phyloP scores from a whole-genome alignment of 2,797 vertebrate genomes.

The Silurus aristotelis region DNA sequence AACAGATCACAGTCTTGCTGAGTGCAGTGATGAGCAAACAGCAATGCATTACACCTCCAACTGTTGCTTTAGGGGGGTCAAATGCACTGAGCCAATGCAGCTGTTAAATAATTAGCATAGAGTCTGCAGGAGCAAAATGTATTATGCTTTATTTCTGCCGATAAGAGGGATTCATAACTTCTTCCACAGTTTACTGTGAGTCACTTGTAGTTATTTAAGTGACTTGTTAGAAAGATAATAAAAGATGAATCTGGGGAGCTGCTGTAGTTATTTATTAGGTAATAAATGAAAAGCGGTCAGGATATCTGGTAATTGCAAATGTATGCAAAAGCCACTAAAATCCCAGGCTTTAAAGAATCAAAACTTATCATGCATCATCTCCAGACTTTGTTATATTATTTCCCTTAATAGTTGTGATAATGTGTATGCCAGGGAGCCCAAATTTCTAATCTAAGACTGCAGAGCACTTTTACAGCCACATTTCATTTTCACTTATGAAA shows the following conservation, averaged over 20 bases:
- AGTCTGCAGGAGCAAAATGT: constrained; percentile 22
- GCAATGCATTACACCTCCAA: background rate
- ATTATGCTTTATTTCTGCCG: background rate
- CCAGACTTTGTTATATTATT: background rate
- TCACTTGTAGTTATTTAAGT: constrained; percentile 21
- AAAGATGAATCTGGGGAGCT: background rate
- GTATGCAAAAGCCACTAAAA: background rate
- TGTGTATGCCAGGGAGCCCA: background rate
- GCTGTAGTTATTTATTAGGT: background rate
- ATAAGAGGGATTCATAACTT: constrained; percentile 7
- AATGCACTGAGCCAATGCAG: constrained; percentile 19
- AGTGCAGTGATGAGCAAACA: constrained; percentile 13
- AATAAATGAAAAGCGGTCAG: background rate
- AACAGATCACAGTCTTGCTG: constrained; percentile 37
- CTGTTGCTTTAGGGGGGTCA: constrained; percentile 25
- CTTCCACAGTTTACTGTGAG: background rate
- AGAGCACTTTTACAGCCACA: background rate
- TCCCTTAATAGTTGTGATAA: background rate
- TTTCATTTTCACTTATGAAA: background rate
- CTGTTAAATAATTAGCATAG: constrained; percentile 12
- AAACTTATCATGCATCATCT: background rate
- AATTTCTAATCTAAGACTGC: background rate
- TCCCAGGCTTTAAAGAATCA: background rate
- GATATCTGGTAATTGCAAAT: background rate
- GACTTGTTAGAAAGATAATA: constrained; percentile 16